Percentiles rank a stretch among this genome's conserved stretches.
phyloP scores from a whole-genome alignment of 2,113 vertebrate species.

The Tringa solitaria region DNA sequence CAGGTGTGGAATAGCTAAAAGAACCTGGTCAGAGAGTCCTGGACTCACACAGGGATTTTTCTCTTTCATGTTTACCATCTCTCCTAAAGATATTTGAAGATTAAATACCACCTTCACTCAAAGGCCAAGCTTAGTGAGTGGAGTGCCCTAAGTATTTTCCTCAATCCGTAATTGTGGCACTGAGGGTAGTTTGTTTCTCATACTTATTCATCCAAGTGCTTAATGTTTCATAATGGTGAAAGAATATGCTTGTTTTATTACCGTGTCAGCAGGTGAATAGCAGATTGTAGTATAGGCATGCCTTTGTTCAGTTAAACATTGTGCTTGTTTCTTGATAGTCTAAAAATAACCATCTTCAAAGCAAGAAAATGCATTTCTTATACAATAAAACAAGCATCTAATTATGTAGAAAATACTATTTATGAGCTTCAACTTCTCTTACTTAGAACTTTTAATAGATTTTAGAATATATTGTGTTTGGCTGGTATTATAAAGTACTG shows the following conservation, averaged over 20 bases:
- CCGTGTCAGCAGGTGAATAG: neutral
- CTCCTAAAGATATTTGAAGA: accelerated
- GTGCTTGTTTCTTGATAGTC: neutral
- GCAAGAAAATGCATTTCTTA: neutral
- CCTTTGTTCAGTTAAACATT: neutral
- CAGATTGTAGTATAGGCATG: neutral
- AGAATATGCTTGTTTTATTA: neutral
- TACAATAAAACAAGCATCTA: neutral
- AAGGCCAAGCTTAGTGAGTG: accelerated
- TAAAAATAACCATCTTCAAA: neutral
- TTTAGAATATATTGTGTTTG: neutral
- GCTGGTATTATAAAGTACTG: neutral
- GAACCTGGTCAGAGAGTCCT: neutral
- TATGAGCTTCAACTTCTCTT: neutral
- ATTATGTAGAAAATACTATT: neutral
- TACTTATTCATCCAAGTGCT: neutral
- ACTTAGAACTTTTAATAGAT: neutral
- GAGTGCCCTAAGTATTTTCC: neutral
- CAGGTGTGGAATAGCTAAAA: neutral
- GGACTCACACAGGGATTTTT: neutral
- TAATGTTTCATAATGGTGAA: neutral
- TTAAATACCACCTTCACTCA: neutral
- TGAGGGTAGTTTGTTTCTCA: neutral
- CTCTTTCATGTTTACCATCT: accelerated
- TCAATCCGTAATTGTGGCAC: accelerated